Evolutionary conservation across 2,888 invertebrate genomes (phyloP).

Genomic region (Xanthorhoe designata): DNA sequence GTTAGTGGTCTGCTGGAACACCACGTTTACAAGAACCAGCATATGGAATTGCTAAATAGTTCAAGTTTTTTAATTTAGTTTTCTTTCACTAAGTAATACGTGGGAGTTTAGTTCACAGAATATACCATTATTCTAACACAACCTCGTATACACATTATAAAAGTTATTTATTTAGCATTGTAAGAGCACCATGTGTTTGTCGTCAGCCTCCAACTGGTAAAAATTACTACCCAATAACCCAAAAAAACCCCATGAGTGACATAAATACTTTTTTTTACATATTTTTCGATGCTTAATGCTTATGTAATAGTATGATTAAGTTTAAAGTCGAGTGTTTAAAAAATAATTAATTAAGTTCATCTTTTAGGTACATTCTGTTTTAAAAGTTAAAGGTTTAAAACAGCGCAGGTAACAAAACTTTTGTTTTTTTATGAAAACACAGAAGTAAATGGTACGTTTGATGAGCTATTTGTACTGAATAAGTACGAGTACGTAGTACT

Average conservation of each 20-base stretch:
- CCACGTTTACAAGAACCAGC: constrained; percentile 34
- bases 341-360: no score
- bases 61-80: background rate
- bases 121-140: no score
- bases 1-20: constrained; percentile 19
- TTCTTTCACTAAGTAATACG: background rate
- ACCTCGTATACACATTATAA: background rate
- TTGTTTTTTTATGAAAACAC: background rate
- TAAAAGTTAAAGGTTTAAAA: background rate
- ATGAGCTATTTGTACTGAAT: background rate
- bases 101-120: background rate
- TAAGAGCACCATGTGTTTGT: background rate
- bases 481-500: background rate
- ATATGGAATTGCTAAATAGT: constrained; percentile 29
- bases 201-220: background rate
- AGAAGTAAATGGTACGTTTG: background rate
- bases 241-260: background rate
- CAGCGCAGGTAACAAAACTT: background rate
- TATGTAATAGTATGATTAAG: no score
- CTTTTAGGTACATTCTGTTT: background rate
- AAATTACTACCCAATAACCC: background rate
- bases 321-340: no score
- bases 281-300: background rate
- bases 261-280: background rate
- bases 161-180: background rate